A percentile compares a stretch with the other conserved stretches of the same genome.
These are phyloP conservation scores for Dendrocopos noguchii DNA, from an alignment of 2,113 vertebrate genomes.

Conservation along the genomic window DNA sequence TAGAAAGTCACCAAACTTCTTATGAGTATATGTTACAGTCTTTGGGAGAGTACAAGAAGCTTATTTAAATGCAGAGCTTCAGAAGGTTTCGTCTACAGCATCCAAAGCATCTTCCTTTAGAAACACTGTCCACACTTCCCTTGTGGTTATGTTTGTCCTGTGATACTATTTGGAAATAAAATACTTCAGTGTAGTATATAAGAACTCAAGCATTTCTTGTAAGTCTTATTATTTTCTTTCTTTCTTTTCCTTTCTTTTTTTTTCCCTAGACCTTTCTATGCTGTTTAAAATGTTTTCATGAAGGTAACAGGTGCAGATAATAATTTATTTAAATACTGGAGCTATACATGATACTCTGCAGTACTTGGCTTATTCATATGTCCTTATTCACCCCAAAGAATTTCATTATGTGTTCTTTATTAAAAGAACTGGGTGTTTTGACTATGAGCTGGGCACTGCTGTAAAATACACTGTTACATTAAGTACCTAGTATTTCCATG, in stretches of 20 bases:
- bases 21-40: background rate
- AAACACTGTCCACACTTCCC: background rate
- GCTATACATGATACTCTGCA: background rate
- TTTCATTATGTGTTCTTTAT: background rate
- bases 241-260: background rate
- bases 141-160: background rate
- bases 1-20: constrained; percentile 38
- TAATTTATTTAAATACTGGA: background rate
- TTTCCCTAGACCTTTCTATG: background rate
- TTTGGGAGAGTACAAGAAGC: background rate
- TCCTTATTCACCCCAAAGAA: background rate
- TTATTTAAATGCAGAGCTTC: constrained; percentile 14
- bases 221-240: background rate
- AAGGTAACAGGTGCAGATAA: background rate
- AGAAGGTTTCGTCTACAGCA: background rate
- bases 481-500: background rate
- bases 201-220: background rate
- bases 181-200: background rate
- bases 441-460: background rate
- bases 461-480: background rate
- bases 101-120: background rate
- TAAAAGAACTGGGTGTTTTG: background rate
- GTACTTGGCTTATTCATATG: background rate
- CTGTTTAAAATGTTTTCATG: background rate
- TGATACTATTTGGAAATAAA: background rate